A percentile compares a stretch with the other conserved stretches of the same genome.
Conservation (phyloP, 1,140 invertebrate species). For the Drosophila sturtevanti region DNA sequence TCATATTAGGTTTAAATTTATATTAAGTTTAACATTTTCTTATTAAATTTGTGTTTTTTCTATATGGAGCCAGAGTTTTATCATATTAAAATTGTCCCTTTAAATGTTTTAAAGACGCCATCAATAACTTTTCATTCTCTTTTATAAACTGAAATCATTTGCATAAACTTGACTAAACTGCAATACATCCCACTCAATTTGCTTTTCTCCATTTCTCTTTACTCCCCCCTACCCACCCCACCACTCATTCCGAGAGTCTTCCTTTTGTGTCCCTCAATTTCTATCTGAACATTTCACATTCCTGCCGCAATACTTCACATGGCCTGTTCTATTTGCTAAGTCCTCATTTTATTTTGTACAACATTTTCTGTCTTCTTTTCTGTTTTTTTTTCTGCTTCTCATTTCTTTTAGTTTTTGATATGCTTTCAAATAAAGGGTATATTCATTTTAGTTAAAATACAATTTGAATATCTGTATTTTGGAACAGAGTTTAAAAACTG, state of each 20-base stretch:
- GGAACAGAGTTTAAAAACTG: too few relatives aligned
- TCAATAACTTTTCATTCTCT: slow-evolving; percentile 4
- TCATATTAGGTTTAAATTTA: too few relatives aligned
- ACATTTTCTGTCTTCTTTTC: slow-evolving; percentile 29
- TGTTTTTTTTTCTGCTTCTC: slow-evolving; percentile 22
- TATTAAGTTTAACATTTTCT: too few relatives aligned
- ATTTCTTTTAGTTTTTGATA: neutral
- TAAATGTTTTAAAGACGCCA: neutral
- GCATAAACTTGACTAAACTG: slow-evolving; percentile 56
- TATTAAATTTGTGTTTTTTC: too few relatives aligned
- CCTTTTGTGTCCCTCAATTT: slow-evolving; percentile 12
- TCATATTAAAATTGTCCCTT: neutral
- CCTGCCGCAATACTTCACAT: slow-evolving; percentile 61
- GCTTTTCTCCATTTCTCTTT: slow-evolving; percentile 21
- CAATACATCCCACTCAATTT: slow-evolving; percentile 51
- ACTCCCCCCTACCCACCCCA: neutral
- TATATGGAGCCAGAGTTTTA: neutral
- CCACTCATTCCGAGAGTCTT: neutral
- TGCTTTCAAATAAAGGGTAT: neutral
- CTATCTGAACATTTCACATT: slow-evolving; percentile 22
- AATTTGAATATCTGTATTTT: too few relatives aligned
- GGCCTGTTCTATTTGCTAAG: slow-evolving; percentile 65
- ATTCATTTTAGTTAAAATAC: neutral
- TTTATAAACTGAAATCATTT: slow-evolving; percentile 40
- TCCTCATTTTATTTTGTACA: slow-evolving; percentile 63